Evolutionary conservation across 2,797 vertebrate species (phyloP).

Genomic region (Australoheros facetus): DNA sequence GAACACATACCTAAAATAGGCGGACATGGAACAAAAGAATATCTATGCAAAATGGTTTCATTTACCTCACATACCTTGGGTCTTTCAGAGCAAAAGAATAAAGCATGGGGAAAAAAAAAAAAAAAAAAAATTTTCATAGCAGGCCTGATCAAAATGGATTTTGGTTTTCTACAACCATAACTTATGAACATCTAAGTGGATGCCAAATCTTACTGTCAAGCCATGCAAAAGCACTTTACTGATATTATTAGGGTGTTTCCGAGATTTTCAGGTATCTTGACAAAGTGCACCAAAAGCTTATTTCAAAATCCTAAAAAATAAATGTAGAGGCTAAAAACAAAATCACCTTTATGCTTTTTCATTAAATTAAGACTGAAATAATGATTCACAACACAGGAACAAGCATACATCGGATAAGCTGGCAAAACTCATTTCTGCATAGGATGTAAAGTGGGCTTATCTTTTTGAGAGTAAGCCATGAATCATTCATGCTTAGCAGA

Average conservation of each 20-base stretch:
- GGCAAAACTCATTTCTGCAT: too few relatives aligned
- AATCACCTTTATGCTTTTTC: not conserved
- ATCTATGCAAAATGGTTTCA: too few relatives aligned
- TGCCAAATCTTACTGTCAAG: not conserved
- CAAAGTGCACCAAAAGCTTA: not conserved
- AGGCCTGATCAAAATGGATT: not conserved
- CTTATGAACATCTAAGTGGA: not conserved
- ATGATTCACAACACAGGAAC: not conserved
- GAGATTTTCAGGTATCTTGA: not conserved
- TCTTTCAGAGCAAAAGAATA: too few relatives aligned
- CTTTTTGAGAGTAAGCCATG: too few relatives aligned
- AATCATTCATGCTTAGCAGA: too few relatives aligned
- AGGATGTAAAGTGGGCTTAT: too few relatives aligned
- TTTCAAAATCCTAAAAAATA: not conserved
- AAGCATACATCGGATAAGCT: too few relatives aligned
- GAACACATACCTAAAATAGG: too few relatives aligned
- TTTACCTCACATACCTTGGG: too few relatives aligned
- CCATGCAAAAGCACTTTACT: not conserved
- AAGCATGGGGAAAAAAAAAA: not conserved
- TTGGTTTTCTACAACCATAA: not conserved
- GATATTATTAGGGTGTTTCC: not conserved
- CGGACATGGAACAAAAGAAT: too few relatives aligned
- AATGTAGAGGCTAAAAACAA: not conserved
- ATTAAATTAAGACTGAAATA: slow-evolving; percentile 2
- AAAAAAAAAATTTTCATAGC: not conserved